Base-by-base conservation (phyloP, 1,140 invertebrate species). In the Leptinotarsa texana region DNA sequence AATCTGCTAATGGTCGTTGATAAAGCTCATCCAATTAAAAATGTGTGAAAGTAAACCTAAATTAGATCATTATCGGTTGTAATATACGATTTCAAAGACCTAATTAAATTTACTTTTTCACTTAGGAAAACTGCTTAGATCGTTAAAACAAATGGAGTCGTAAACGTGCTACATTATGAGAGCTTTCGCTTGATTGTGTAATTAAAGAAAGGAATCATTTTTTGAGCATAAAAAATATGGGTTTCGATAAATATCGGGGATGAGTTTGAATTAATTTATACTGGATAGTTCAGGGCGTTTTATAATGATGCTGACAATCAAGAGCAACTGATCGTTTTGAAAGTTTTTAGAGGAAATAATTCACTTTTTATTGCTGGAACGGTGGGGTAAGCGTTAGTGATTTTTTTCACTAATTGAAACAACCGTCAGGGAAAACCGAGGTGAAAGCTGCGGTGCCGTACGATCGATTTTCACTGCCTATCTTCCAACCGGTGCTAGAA, bases 101-200 rank as follows among this genome's bases (percentile, higher is more conserved):
- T 70, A 70, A 70, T 70, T 70, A 70, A 70, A 24, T 70, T 70
- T 70, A 57, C 67, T 69, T 70, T 70, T 57, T 70, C 69, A 70
- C 69, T 70, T 61, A 57, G 18, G 47, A 70, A 70, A 70, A 42
- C 47, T 51, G 69, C 69, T 61, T 22, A 22, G 69, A 22, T 70
- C 69, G 69, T 70, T 57, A 70, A 70, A 70, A 70, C 69, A 27
- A 70, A 70, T 70, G 69, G 47, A 70, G 69, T 70, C 69, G 69
- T 70, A 48, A 70, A 48, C 69, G 69, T 70, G 21, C 27, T 70
- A 70, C 24, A 22, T 48, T 22, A 70, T 70, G 49, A 57, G 51
- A 70, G 69, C 51, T 57, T 17, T 57, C 17, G 47, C 69, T 70
- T 70, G 18, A 70, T 70, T 70, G 69, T 70, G 21, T 70, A 70